Conservation (phyloP, 2,888 invertebrate genomes). For the Spisula solida region DNA sequence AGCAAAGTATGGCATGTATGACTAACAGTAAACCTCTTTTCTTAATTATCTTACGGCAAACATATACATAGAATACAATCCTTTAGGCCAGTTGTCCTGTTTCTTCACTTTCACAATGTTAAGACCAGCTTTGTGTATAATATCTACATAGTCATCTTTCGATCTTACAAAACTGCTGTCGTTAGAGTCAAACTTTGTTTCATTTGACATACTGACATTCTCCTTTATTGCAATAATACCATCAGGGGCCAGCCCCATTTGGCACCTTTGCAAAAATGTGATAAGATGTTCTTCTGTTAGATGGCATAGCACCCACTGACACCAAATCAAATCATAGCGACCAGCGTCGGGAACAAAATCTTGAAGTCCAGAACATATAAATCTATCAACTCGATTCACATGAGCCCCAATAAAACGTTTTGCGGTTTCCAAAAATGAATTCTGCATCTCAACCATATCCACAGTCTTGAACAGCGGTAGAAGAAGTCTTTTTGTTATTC, state of each 20-base stretch:
- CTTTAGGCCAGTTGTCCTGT: slow-evolving; percentile 94
- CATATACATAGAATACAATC: slow-evolving; percentile 96
- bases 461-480: slow-evolving; percentile 93
- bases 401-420: slow-evolving; percentile 83
- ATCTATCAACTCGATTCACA: slow-evolving; percentile 81
- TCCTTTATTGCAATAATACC: slow-evolving; percentile 98
- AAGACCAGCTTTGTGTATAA: slow-evolving; percentile 93
- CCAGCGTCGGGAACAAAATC: slow-evolving; percentile 92
- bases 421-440: slow-evolving; percentile 93
- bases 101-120: slow-evolving; percentile 92
- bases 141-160: slow-evolving; percentile 90
- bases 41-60: slow-evolving; percentile 90
- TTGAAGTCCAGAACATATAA: slow-evolving; percentile 90
- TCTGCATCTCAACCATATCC: slow-evolving; percentile 97
- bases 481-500: slow-evolving; percentile 95
- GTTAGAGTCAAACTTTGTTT: slow-evolving; percentile 91
- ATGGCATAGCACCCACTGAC: slow-evolving; percentile 94
- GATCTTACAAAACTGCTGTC: slow-evolving; percentile 98
- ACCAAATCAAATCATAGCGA: slow-evolving; percentile 97
- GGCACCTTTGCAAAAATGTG: slow-evolving; percentile 89
- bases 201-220: slow-evolving; percentile 93
- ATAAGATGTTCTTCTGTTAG: slow-evolving; percentile 95
- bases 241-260: slow-evolving; percentile 90
- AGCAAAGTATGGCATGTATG: too few species aligned
- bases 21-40: too few species aligned